A percentile compares a stretch with the other conserved stretches of the same genome.
Evolutionary conservation across 2,797 vertebrate genomes (phyloP).

Genomic region (Coilia nasus): DNA sequence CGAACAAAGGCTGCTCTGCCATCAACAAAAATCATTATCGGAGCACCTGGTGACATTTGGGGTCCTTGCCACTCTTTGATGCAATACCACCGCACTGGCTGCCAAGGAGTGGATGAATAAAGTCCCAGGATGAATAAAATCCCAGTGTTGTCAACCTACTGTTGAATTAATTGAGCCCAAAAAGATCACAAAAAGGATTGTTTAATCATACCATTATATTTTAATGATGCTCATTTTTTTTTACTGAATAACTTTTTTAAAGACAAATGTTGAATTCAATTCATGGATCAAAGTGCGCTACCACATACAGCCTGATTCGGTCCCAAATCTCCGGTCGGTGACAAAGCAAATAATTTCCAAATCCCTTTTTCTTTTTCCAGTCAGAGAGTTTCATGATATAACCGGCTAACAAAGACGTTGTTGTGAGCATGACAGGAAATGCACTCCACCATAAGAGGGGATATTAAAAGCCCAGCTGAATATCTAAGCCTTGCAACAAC

Average conservation of each 20-base stretch:
- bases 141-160: neutral
- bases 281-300: neutral
- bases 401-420: neutral
- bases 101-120: neutral
- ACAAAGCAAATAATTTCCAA: neutral
- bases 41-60: constrained; percentile 25
- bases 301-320: neutral
- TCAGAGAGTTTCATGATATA: neutral
- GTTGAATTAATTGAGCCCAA: neutral
- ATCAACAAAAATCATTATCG: constrained; percentile 17
- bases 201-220: neutral
- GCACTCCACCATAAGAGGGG: neutral
- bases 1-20: constrained; percentile 1
- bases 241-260: too few relatives aligned
- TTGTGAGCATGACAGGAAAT: neutral
- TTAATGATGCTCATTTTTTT: neutral
- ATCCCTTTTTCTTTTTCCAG: neutral
- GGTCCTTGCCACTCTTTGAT: constrained; percentile 9
- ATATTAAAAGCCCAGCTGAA: neutral
- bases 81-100: neutral
- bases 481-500: neutral
- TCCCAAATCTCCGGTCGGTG: neutral
- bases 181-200: neutral
- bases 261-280: neutral
- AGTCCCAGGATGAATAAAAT: neutral